phyloP scores from a whole-genome alignment of 2,888 invertebrate species.

The Callosobruchus maculatus region DNA sequence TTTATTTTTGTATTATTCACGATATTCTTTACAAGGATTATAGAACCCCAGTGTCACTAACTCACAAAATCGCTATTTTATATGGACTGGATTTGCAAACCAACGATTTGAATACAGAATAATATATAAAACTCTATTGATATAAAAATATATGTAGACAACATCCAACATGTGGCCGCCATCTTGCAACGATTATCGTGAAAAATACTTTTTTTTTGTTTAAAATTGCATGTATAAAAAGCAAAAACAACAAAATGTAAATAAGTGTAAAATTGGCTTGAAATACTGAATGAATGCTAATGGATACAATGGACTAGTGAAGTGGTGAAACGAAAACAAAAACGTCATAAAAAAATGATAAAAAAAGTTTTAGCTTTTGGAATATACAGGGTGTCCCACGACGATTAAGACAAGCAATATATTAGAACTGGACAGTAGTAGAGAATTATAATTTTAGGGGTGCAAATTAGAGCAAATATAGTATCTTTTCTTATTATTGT shows the following conservation, averaged over 20 bases:
- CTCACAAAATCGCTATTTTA: background rate
- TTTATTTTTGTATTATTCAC: background rate
- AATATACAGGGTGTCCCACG: too few species aligned
- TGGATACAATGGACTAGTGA: background rate
- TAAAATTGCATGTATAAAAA: background rate
- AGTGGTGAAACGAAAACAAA: too few species aligned
- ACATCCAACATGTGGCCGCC: background rate
- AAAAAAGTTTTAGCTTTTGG: too few species aligned
- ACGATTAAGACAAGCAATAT: too few species aligned
- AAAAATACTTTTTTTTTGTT: background rate
- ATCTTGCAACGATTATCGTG: background rate
- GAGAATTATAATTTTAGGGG: too few species aligned
- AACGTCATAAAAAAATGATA: too few species aligned
- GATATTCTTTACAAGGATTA: background rate
- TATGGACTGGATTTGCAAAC: too few species aligned
- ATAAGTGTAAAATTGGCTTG: background rate
- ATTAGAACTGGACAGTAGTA: too few species aligned
- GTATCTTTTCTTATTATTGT: too few species aligned
- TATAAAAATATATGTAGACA: background rate
- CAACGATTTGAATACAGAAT: too few species aligned
- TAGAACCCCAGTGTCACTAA: background rate
- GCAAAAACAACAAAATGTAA: background rate
- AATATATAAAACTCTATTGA: too few species aligned
- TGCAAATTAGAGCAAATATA: too few species aligned
- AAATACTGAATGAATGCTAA: background rate